Conservation (phyloP, 2,888 invertebrate genomes). For the Chaetogeoica ovagalla region DNA sequence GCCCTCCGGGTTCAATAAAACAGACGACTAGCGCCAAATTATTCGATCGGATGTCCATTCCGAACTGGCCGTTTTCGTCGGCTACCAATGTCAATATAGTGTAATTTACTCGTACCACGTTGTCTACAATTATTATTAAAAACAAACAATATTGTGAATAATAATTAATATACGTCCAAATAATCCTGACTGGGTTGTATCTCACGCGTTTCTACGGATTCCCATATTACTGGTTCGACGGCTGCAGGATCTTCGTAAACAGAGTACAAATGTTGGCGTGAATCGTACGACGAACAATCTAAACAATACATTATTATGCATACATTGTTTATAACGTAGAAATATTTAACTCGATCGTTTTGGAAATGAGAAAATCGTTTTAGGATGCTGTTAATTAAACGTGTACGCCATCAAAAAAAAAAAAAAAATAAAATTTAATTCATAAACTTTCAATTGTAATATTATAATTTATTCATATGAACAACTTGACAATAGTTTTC, state of each 20-base stretch:
- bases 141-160: neutral
- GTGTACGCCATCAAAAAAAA: no score
- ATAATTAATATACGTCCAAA: neutral
- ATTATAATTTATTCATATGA: no score
- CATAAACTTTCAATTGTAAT: no score
- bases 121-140: constrained; percentile 19
- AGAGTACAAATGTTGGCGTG: constrained; percentile 29
- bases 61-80: constrained; percentile 54
- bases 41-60: constrained; percentile 52
- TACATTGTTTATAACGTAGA: no score
- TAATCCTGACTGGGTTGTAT: neutral
- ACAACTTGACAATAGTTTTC: no score
- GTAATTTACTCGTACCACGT: constrained; percentile 54
- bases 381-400: no score
- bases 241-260: constrained; percentile 37
- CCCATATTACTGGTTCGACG: constrained; percentile 28
- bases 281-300: constrained; percentile 49
- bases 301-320: neutral
- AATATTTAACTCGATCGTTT: no score
- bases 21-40: constrained; percentile 55
- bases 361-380: no score
- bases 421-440: no score
- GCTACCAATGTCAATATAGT: constrained; percentile 55
- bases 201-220: constrained; percentile 39
- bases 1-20: constrained; percentile 56